Evolutionary conservation across 2,113 vertebrate species (phyloP), one percentile per base, ranked within the genome.

Genomic region (Climacteris rufus): DNA sequence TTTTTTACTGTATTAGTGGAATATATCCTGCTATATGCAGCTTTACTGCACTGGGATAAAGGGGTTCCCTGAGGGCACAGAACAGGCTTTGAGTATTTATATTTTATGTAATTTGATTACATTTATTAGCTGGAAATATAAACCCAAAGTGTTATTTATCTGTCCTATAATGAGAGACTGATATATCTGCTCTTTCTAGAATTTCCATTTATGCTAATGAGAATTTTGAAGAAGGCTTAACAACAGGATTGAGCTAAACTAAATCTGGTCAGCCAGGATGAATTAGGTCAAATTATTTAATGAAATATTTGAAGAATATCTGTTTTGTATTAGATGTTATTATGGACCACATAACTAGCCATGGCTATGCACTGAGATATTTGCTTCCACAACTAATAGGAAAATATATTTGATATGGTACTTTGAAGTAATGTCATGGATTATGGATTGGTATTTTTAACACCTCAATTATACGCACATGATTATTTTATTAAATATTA

Each of bases 61-160:
- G 45, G 89, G 93, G 83, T 94, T 97, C 97, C 97, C 97, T 97
- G 97, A 97, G 96, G 97, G 96, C 96, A 96, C 82, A 94, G 82
- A 96, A 97, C 96, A 97, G 89, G 97, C 93, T 96, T 94, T 87
- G 69, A 95, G 89, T 78, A 65, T 90, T 90, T 84, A 79, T 75
- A 70, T 65, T 95, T 90, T 77, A 84, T 76, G 64, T 79, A 92
- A 96, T 76, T 76, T 90, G 52, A 82, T 89, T 95, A 83, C 25
- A 49, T 72, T 59, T 93, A 60, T 87, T 88, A 96, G 68, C 31
- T 65, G 83, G 56, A 88, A 93, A 92, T 90, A 96, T 11, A 78
- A 93, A 94, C 33, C 25, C 16, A 63, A 94, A 83, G 56, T 60
- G 56, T 89, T 88, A 89, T 90, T 90, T 83, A 71, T 92, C 70